Evolutionary conservation across 2,113 vertebrate species (phyloP), one percentile per base, ranked within the genome.

Genomic region (Arenaria interpres): DNA sequence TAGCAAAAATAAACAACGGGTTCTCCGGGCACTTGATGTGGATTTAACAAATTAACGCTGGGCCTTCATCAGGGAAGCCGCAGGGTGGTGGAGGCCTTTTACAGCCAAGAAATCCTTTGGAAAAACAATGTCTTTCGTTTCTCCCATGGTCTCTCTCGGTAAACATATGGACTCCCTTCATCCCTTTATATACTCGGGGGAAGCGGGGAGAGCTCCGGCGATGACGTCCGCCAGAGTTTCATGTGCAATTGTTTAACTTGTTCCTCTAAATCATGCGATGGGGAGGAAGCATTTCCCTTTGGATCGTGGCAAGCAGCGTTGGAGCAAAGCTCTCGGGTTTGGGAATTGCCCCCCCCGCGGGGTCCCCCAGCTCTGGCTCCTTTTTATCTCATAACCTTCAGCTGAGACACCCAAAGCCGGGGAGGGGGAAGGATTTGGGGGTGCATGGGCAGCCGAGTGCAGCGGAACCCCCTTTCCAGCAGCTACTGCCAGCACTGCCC

Each of bases 21-120:
- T 97, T 96, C 97, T 94, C 91, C 2, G 92, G 96, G 96, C 96
- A 96, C 98, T 98, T 95, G 96, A 97, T 93, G 96, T 95, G 98
- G 98, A 98, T 98, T 98, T 98, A 97, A 98, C 98, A 98, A 98
- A 98, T 98, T 98, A 98, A 98, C 98, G 96, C 97, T 60, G 95
- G 82, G 96, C 94, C 94, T 91, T 96, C 96, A 94, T 96, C 93
- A 94, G 97, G 95, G 94, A 95, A 85, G 95, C 96, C 59, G 25
- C 56, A 66, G 71, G 77, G 95, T 90, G 88, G 91, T 83, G 82
- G 94, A 93, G 89, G 79, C 90, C 79, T 64, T 91, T 97, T 89
- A 89, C 68, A 90, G 97, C 93, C 94, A 90, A 97, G 96, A 94
- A 95, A 89, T 85, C 90, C 91, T 88, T 95, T 76, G 96, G 96